Percentiles rank a stretch among this genome's conserved stretches.
Evolutionary conservation across 2,113 vertebrate species (phyloP).

Genomic region (Psittacula cyanocephala): DNA sequence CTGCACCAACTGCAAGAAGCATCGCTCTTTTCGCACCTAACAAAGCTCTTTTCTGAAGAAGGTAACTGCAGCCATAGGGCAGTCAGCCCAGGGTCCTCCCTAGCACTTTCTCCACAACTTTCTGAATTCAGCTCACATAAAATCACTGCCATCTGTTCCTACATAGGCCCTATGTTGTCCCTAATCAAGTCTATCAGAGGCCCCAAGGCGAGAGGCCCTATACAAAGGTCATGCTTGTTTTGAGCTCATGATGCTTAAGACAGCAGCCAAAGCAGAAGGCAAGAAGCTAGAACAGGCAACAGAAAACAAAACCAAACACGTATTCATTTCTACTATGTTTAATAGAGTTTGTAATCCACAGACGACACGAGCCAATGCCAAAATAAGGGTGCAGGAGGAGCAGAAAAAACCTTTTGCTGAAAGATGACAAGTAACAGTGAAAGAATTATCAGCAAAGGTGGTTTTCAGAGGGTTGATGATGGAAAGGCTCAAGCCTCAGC

Average conservation of each 20-base stretch:
- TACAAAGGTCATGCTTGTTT: neutral
- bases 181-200: neutral
- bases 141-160: neutral
- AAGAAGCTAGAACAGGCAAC: neutral
- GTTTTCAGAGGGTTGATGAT: neutral
- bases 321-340: neutral
- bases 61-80: neutral
- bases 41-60: neutral
- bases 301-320: neutral
- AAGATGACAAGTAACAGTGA: neutral
- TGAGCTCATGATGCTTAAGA: neutral
- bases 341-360: neutral
- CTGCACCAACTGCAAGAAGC: neutral
- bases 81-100: neutral
- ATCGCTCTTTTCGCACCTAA: too few species aligned
- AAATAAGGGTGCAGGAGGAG: neutral
- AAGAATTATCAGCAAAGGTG: neutral
- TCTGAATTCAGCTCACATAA: neutral
- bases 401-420: neutral
- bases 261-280: neutral
- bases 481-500: neutral
- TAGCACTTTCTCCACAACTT: neutral
- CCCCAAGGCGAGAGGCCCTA: neutral
- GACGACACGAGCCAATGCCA: neutral
- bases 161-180: rapidly evolving